These are phyloP conservation scores for Sarcophaga bullata DNA, from an alignment of 1,140 invertebrate species.

Conservation along the genomic window DNA sequence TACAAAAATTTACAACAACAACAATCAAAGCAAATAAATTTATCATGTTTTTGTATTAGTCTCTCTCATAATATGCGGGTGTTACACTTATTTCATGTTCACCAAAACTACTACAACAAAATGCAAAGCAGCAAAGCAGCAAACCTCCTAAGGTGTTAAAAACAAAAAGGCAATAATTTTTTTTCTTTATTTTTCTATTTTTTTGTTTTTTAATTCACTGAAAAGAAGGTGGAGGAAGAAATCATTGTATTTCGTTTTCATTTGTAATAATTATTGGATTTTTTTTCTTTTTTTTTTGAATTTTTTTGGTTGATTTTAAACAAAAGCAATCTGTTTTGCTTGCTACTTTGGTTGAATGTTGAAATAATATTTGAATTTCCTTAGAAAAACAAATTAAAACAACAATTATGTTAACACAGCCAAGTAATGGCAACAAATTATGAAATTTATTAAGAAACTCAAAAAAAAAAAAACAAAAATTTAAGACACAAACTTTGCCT, in stretches of 20 bases:
- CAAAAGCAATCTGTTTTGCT: neutral
- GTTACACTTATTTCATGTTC: neutral
- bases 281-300: no score
- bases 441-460: conserved; percentile 1
- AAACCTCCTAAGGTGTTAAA: neutral
- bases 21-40: neutral
- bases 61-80: neutral
- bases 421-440: neutral
- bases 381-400: neutral
- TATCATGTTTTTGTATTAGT: neutral
- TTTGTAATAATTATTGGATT: no score
- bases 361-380: conserved; percentile 6
- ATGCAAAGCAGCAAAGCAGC: neutral
- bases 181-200: no score
- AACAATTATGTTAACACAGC: neutral
- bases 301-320: neutral
- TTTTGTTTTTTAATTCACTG: no score
- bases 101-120: neutral
- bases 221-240: no score
- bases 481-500: neutral
- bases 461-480: no score
- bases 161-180: neutral
- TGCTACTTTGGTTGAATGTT: neutral
- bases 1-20: neutral
- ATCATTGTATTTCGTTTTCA: no score